Evolutionary conservation across 2,113 vertebrate species (phyloP), one percentile per base, ranked within the genome.

Genomic region (Sclerurus mexicanus): DNA sequence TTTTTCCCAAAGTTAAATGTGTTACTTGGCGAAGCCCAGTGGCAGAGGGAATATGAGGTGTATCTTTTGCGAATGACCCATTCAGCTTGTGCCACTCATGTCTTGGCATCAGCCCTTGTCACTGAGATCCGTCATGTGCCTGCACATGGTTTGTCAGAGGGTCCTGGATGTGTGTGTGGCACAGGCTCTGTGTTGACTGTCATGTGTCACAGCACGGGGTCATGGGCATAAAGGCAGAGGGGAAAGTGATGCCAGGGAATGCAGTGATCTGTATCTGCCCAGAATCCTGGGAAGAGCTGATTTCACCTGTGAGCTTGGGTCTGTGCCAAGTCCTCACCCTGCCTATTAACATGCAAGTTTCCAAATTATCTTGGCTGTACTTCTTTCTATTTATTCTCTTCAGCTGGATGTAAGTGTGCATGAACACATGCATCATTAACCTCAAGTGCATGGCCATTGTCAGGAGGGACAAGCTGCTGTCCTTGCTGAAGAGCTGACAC

Each of bases 121-220:
- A 6, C 64, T 4, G 3, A 13, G 10, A 18, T 15, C 47, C 21
- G 12, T 7, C 21, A 13, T 0, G 1, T 21, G 5, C 17, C 12
- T 40, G 37, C 12, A 20, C 2, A 12, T 0, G 13, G 9, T 31
- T 23, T 56, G 64, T 50, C 59, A 25, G 20, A 33, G 60, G 37
- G n/a, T 42, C 37, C 21, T 13, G 87, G 33, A 14, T 72, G 10
- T 4, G 24, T 12, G 10, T 5, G 63, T 6, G 30, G 49, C 37
- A 13, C 39, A 5, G 19, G 31, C 4, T 55, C 39, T 11, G 58
- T 39, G 40, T 77, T 52, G 55, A 7, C 20, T 27, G 56, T 56
- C 31, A 7, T 2, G 3, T 14, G 0, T 6, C 33, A 4, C 15
- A 22, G 35, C 0, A 0, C 28, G 12, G 59, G 27, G 4, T 13